A percentile compares a stretch with the other conserved stretches of the same genome.
Evolutionary conservation across 2,113 vertebrate species (phyloP).

Genomic region (Rhinichthys klamathensis): DNA sequence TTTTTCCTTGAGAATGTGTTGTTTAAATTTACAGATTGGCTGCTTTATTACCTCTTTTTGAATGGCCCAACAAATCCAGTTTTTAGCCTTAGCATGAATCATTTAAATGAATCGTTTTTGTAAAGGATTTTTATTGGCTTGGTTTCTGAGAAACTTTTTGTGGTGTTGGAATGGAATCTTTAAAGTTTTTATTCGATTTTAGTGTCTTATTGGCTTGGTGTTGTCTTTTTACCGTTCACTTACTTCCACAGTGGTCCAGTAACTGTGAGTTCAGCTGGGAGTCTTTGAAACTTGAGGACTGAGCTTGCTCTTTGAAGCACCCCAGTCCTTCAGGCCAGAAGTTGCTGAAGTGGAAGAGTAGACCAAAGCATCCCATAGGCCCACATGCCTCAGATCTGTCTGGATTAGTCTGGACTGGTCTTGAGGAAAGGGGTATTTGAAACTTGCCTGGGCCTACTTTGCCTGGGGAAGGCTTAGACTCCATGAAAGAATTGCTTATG

Average conservation of each 20-base stretch:
- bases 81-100: background rate
- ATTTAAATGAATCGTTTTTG: background rate
- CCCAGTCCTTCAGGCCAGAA: constrained; percentile 3
- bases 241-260: background rate
- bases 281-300: constrained; percentile 6
- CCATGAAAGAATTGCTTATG: background rate
- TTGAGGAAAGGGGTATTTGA: constrained; percentile 11
- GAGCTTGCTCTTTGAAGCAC: constrained; percentile 8
- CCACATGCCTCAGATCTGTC: constrained; percentile 19
- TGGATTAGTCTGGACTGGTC: constrained; percentile 15
- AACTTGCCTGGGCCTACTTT: background rate
- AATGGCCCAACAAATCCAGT: background rate
- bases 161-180: background rate
- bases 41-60: background rate
- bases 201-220: background rate
- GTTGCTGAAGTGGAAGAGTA: constrained; percentile 18
- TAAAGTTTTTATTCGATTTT: background rate
- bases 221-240: background rate
- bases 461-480: background rate
- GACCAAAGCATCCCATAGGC: constrained; percentile 19
- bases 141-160: background rate
- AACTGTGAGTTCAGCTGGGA: background rate
- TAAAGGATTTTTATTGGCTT: background rate
- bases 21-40: background rate
- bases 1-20: background rate